A percentile compares a stretch with the other conserved stretches of the same genome.
These are phyloP conservation scores for Muscina levida DNA, from an alignment of 2,888 invertebrate species.

Conservation along the genomic window DNA sequence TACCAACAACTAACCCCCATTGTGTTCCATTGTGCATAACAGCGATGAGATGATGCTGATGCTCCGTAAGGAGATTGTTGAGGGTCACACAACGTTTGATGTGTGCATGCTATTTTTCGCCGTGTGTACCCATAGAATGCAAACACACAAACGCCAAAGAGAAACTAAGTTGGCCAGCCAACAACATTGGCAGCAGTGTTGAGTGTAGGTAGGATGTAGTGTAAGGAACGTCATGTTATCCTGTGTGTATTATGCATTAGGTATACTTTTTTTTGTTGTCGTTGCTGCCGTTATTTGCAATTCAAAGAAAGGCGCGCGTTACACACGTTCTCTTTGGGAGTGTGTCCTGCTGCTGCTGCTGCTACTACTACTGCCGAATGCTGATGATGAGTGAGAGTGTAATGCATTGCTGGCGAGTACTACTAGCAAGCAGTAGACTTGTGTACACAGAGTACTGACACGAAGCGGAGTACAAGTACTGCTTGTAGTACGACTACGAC, in stretches of 20 bases:
- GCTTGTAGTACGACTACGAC: background rate
- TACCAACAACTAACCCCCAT: background rate
- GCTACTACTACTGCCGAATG: too few relatives aligned
- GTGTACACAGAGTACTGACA: background rate
- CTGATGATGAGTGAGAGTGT: slow-evolving; percentile 38
- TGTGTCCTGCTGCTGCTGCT: background rate
- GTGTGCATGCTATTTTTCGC: slow-evolving; percentile 25
- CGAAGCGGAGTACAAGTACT: background rate
- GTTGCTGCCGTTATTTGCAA: too few relatives aligned
- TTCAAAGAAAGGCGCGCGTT: slow-evolving; percentile 42
- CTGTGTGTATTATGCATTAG: slow-evolving; percentile 18
- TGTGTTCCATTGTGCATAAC: background rate
- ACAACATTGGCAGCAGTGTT: slow-evolving; percentile 12
- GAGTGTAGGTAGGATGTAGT: background rate
- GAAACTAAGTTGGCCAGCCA: background rate
- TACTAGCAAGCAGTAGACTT: too few relatives aligned
- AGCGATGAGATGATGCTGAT: background rate
- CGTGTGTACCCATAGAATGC: slow-evolving; percentile 39
- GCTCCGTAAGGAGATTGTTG: slow-evolving; percentile 32
- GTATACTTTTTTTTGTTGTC: slow-evolving; percentile 24
- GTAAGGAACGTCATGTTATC: background rate
- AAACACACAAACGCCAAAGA: slow-evolving; percentile 10
- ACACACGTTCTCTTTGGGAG: slow-evolving; percentile 43
- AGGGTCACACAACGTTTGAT: background rate
- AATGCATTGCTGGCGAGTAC: too few relatives aligned